Evolutionary conservation across 2,113 vertebrate species (phyloP).

Genomic region (Oxyruncus cristatus): DNA sequence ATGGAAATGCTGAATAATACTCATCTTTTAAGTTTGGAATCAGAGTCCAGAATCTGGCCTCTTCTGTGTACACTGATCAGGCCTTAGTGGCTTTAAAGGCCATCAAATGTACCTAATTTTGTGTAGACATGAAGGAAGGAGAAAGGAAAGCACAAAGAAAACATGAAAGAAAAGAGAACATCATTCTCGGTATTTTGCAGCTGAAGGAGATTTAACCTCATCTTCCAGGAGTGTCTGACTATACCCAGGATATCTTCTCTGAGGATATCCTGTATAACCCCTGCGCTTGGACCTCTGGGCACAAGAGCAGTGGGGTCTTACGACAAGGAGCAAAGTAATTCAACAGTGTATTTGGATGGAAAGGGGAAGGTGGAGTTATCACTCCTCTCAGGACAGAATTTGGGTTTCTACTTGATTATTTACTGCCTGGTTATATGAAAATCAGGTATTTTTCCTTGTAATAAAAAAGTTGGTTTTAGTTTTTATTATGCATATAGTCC

Average conservation of each 20-base stretch:
- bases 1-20: not conserved
- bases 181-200: not conserved
- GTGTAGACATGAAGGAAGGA: not conserved
- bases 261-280: not conserved
- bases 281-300: not conserved
- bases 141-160: not conserved
- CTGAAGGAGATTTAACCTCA: not conserved
- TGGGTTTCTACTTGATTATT: not conserved
- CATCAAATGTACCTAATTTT: not conserved
- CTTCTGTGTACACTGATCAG: not conserved
- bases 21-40: not conserved
- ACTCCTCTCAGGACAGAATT: not conserved
- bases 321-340: not conserved
- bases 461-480: not conserved
- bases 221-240: not conserved
- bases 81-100: not conserved
- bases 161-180: fast-evolving
- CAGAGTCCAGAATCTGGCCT: not conserved
- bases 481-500: not conserved
- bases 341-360: not conserved
- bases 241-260: not conserved
- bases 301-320: not conserved
- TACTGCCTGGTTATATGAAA: not conserved
- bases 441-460: not conserved
- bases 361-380: not conserved